These are phyloP conservation scores for Drosophila sordidapex DNA, from an alignment of 2,888 invertebrate genomes.

Conservation along the genomic window DNA sequence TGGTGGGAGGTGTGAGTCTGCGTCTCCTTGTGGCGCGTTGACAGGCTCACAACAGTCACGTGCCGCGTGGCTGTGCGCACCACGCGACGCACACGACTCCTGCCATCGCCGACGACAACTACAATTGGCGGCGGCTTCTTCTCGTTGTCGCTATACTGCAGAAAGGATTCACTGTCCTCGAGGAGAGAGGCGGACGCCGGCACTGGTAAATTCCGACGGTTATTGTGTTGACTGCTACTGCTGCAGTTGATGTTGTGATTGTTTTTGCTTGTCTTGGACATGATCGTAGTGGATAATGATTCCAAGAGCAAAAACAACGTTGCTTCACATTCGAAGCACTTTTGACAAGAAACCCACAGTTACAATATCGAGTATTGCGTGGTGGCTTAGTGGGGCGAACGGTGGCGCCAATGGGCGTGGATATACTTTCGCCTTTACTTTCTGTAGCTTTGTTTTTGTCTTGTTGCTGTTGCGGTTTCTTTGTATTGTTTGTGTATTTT, in stretches of 20 bases:
- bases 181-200: conserved; percentile 32
- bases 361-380: conserved; percentile 12
- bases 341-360: conserved; percentile 19
- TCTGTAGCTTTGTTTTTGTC: conserved; percentile 27
- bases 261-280: conserved; percentile 78
- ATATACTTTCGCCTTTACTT: conserved; percentile 68
- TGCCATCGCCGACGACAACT: conserved; percentile 85
- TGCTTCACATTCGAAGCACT: conserved; percentile 40
- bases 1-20: conserved; percentile 85
- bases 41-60: conserved; percentile 85
- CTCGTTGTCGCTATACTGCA: conserved; percentile 82
- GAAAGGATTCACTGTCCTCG: conserved; percentile 80
- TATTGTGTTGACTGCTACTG: conserved; percentile 47
- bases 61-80: conserved; percentile 85
- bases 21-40: conserved; percentile 85
- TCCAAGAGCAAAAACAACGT: conserved; percentile 12
- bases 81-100: conserved; percentile 84
- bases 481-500: conserved; percentile 34
- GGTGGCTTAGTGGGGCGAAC: not conserved
- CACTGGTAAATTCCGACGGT: conserved; percentile 61
- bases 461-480: conserved; percentile 37
- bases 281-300: conserved; percentile 48
- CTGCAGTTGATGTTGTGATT: conserved; percentile 13
- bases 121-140: conserved; percentile 84
- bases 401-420: conserved; percentile 26